Base-by-base conservation (phyloP, 35 echinoderm and acorn worm species). In the Ptychodera flava region DNA sequence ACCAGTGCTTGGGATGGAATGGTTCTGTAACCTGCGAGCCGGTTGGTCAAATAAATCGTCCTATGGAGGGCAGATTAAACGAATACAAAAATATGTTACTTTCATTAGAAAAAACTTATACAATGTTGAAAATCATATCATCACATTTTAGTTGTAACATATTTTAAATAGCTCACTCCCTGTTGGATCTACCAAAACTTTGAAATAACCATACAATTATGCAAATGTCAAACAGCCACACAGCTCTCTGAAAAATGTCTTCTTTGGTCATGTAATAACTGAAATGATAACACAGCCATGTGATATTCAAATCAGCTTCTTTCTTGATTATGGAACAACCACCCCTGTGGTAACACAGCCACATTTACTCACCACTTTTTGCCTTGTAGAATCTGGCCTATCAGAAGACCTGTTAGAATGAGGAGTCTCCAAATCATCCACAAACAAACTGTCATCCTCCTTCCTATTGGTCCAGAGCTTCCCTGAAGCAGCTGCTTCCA, bases 401-500 rank as follows among this genome's bases (percentile, higher is more conserved):
- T 82, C 53, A 78, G 82, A 77, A 6, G 38, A 31, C 0, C n/a
- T 32, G 27, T 35, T 88, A 29, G 33, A 53, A n/a, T 76, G 36
- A 34, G 79, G n/a, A 36, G 36, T 82, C 36, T 38, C 1, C 32
- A 31, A 36, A 52, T 83, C 77, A 16, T 32, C 78, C 16, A 12
- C n/a, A 30, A 2, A 16, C 0, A n/a, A 87, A 35, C 91, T 89
- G 38, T 89, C 30, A 78, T 81, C 92, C 34, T 87, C 83, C 86
- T 86, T 87, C 79, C 87, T 90, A 77, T 97, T 86, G 36, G 92
- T 94, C 95, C 92, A 97, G 22, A 97, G 85, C 52, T 89, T 93
- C 6, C 95, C 95, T 37, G 90, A 90, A n/a, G 95, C 95, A 38
- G 95, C 95, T 31, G 95, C 95, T 36, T 97, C 92, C 28, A 97